Conservation (phyloP, 2,888 invertebrate species). For the Acrocyrtus sp. region DNA sequence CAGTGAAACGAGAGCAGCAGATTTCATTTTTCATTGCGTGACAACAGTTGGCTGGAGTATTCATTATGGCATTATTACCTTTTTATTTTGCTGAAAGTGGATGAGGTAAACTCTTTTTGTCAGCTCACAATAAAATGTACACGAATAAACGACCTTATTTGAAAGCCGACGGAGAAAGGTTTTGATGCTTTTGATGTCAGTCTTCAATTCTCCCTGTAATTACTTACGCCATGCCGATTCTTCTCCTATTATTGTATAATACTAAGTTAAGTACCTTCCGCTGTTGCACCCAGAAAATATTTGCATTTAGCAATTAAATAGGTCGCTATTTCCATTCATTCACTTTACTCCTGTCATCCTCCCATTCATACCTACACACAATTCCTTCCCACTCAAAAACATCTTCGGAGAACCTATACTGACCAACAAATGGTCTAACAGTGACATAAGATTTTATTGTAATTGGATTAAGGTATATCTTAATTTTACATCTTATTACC, state of each 20-base stretch:
- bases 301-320: neutral
- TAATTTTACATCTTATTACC: neutral
- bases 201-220: neutral
- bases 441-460: neutral
- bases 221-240: no score
- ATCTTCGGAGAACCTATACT: no score
- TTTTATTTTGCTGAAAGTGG: no score
- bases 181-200: neutral
- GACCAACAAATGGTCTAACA: no score
- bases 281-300: neutral
- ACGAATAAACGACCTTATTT: no score
- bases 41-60: neutral
- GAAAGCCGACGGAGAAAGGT: neutral
- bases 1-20: no score
- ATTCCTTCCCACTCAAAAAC: neutral
- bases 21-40: no score
- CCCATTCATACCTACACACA: no score
- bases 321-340: neutral
- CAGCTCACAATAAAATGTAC: no score
- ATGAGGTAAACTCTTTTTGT: neutral
- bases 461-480: neutral
- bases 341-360: neutral
- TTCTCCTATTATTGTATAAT: no score
- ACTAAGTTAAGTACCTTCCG: neutral
- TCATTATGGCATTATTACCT: no score